These are phyloP conservation scores for Hirudinaria manillensis DNA, from an alignment of 2,888 invertebrate species.

Conservation along the genomic window DNA sequence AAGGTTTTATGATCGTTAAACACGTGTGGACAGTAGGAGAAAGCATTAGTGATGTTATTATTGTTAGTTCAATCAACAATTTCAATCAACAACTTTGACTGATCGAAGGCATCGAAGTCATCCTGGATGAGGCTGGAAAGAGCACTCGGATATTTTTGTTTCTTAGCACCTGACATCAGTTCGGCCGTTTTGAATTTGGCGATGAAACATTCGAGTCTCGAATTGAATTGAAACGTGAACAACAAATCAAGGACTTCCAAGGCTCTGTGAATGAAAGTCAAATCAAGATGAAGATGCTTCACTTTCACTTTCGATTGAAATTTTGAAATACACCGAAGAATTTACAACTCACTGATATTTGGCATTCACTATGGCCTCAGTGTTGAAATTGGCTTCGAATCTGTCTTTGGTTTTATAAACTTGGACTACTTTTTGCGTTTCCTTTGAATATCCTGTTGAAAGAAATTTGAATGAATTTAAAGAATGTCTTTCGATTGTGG, in stretches of 20 bases:
- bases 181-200: conserved; percentile 43
- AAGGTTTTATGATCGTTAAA: no score
- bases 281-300: neutral
- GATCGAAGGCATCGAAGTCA: conserved; percentile 39
- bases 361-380: conserved; percentile 42
- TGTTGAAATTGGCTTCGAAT: conserved; percentile 38
- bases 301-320: neutral
- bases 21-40: neutral
- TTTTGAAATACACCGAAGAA: neutral
- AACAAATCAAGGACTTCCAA: conserved; percentile 53
- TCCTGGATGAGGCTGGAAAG: conserved; percentile 39
- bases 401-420: conserved; percentile 40
- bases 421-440: conserved; percentile 47
- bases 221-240: conserved; percentile 53
- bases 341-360: conserved; percentile 42
- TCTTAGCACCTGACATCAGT: conserved; percentile 34
- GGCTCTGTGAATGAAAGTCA: conserved; percentile 44
- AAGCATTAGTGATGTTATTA: neutral
- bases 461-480: neutral
- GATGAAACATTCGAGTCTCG: conserved; percentile 47
- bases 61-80: neutral
- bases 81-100: conserved; percentile 35
- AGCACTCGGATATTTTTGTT: conserved; percentile 36
- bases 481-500: neutral
- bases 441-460: conserved; percentile 49